Evolutionary conservation across 2,797 vertebrate species (phyloP), one percentile per base, ranked within the genome.

Genomic region (Echiichthys vipera): DNA sequence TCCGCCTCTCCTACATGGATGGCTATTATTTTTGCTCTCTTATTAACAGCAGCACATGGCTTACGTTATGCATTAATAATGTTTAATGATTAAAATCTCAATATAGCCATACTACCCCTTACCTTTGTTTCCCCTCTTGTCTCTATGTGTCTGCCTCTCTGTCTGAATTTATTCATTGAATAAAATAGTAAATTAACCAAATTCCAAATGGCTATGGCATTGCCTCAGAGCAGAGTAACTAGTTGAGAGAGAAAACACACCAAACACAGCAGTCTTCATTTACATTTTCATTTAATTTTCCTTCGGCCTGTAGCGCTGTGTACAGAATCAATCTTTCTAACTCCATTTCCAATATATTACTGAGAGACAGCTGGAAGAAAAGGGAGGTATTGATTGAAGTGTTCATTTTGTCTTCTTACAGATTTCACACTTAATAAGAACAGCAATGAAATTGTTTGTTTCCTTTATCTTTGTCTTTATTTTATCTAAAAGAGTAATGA

Each of bases 321-420:
- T 91, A 91, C 89, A 90, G 84, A 94, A 95, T 95, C 94, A 94
- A 94, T 95, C 91, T 93, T 91, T 92, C 92, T 93, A 94, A 94
- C 93, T 94, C 93, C 85, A 92, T 95, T 94, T 95, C 91, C 93
- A 94, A 94, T 95, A 94, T 94, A 94, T 95, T 94, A 95, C 85
- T 76, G 71, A 74, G 88, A 89, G 86, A 92, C 89, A 88, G 88
- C 82, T 84, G 80, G 85, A 89, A 90, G 85, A 90, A 85, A 88
- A 68, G 84, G 77, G 80, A 88, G 80, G 83, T 94, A 95, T 95
- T 94, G 94, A 95, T 94, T 94, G 90, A 85, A 86, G 89, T 84
- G 85, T 92, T 91, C 90, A 91, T 92, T 93, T 90, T 91, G 92
- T 92, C 91, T 91, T 78, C 73, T 80, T 83, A 77, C 84, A 85